phyloP scores from a whole-genome alignment of 2,113 vertebrate species.

The Poicephalus meyeri region DNA sequence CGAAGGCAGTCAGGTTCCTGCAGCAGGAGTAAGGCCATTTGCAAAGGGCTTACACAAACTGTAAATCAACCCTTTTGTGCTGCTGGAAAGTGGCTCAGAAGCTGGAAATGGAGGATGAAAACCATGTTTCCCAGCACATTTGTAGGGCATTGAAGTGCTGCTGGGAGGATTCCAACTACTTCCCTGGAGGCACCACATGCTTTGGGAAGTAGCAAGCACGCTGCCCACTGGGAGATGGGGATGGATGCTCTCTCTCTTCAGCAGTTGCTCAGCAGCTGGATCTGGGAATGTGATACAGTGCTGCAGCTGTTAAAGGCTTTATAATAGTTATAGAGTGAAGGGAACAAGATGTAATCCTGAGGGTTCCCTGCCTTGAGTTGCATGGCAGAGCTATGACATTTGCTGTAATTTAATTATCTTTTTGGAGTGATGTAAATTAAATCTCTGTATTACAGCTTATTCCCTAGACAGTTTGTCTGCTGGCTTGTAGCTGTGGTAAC shows the following conservation, averaged over 20 bases:
- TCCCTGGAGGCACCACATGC: neutral
- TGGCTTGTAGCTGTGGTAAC: slow-evolving; percentile 7
- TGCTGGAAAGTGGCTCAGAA: neutral
- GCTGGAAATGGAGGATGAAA: neutral
- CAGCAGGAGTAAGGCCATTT: neutral
- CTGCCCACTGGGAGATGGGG: neutral
- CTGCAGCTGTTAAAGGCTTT: neutral
- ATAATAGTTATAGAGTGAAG: neutral
- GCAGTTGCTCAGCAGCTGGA: neutral
- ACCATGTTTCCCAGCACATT: rapidly evolving
- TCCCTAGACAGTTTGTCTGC: slow-evolving; percentile 1
- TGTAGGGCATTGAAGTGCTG: neutral
- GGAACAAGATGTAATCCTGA: neutral
- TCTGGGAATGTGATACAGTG: neutral
- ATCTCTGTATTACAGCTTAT: neutral
- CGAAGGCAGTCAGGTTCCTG: neutral
- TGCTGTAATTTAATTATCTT: slow-evolving; percentile 20
- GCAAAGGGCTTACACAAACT: neutral
- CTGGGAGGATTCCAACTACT: neutral
- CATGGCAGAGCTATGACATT: neutral
- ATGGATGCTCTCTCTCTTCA: neutral
- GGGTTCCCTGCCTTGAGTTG: neutral
- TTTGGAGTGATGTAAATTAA: neutral
- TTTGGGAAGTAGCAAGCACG: neutral
- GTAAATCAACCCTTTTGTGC: neutral